These are phyloP conservation scores for Asarcornis scutulata DNA, from an alignment of 2,113 vertebrate genomes.

Conservation along the genomic window DNA sequence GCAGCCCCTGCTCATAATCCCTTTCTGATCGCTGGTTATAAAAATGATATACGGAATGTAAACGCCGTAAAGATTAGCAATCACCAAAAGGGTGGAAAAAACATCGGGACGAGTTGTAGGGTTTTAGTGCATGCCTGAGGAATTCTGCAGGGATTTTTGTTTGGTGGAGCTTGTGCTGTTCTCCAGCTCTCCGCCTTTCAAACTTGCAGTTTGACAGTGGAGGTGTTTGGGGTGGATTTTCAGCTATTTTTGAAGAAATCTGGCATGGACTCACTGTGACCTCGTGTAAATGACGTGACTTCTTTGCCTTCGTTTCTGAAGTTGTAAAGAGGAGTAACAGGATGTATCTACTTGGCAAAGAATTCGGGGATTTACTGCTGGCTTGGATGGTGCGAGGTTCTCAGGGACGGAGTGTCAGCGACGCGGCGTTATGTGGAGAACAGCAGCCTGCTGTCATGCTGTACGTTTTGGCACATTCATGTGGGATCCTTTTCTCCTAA, in stretches of 20 bases:
- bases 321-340: not conserved
- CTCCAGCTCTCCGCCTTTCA: not conserved
- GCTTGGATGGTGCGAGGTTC: not conserved
- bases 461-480: rapidly evolving
- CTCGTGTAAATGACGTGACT: not conserved
- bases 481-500: not conserved
- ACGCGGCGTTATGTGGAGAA: not conserved
- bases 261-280: not conserved
- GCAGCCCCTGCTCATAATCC: conserved; percentile 43
- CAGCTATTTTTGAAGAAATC: not conserved
- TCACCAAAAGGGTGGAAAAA: conserved; percentile 11
- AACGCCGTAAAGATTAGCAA: conserved; percentile 62
- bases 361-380: conserved; percentile 3
- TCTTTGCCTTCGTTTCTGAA: not conserved
- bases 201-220: not conserved
- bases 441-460: not conserved
- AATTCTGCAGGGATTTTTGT: conserved; percentile 22
- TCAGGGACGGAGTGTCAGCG: not conserved
- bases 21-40: conserved; percentile 57
- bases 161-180: not conserved
- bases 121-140: conserved; percentile 59
- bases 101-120: not conserved
- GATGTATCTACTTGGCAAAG: conserved; percentile 7
- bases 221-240: not conserved
- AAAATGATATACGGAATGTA: conserved; percentile 69